A percentile compares a stretch with the other conserved stretches of the same genome.
phyloP scores from a whole-genome alignment of 2,888 invertebrate species.

The Copidosoma aretas region DNA sequence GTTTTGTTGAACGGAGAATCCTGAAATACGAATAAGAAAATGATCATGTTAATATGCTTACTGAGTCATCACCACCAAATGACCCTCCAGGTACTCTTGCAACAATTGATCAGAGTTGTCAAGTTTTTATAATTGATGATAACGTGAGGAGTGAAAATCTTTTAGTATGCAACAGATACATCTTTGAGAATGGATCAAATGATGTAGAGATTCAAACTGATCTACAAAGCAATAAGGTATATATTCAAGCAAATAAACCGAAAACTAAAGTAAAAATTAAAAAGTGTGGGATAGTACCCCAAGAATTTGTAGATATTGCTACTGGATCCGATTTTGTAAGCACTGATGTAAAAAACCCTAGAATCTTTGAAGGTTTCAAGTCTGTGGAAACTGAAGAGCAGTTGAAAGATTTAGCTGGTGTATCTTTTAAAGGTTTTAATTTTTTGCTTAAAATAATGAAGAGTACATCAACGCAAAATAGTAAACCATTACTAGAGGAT shows the following conservation, averaged over 20 bases:
- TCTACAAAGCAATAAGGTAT: neutral
- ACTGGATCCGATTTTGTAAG: slow-evolving; percentile 6
- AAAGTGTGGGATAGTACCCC: too few relatives aligned
- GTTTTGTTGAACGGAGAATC: too few relatives aligned
- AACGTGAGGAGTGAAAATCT: slow-evolving; percentile 14
- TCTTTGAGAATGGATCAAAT: slow-evolving; percentile 18
- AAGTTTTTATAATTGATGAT: neutral
- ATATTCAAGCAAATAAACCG: slow-evolving; percentile 2
- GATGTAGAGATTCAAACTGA: slow-evolving; percentile 39
- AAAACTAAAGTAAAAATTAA: slow-evolving; percentile 4
- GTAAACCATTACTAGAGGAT: slow-evolving; percentile 36
- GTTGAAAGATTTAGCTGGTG: slow-evolving; percentile 36
- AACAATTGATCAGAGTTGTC: too few relatives aligned
- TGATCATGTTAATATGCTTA: too few relatives aligned
- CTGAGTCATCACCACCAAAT: too few relatives aligned
- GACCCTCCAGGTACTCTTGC: too few relatives aligned
- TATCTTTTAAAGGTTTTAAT: slow-evolving; percentile 31
- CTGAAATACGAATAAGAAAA: too few relatives aligned
- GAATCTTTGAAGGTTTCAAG: slow-evolving; percentile 35
- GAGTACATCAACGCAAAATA: slow-evolving; percentile 23
- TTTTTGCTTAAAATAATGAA: slow-evolving; percentile 32
- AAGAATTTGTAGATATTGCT: too few relatives aligned
- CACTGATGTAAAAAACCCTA: slow-evolving; percentile 9
- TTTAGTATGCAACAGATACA: slow-evolving; percentile 34
- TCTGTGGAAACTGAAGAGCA: slow-evolving; percentile 39